Evolutionary conservation across 2,797 vertebrate species (phyloP).

Genomic region (Halcyon leucocephala): DNA sequence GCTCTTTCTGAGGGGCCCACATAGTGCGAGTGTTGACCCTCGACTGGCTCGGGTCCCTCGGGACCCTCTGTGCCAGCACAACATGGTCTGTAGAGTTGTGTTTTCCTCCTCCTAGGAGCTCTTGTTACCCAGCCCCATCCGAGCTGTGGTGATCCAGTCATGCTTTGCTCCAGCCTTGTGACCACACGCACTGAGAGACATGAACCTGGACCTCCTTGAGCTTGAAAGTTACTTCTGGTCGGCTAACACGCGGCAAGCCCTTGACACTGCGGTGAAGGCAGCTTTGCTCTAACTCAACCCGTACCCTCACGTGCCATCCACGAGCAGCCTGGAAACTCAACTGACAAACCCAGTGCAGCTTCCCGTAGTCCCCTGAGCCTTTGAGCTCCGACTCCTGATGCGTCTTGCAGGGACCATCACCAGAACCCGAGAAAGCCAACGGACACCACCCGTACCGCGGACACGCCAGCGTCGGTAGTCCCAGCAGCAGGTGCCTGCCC

Average conservation of each 20-base stretch:
- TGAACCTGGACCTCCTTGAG: background rate
- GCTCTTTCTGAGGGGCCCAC: background rate
- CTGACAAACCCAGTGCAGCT: background rate
- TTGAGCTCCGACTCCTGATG: background rate
- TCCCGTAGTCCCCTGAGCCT: background rate
- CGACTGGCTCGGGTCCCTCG: too few species aligned
- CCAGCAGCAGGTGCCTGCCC: accelerated
- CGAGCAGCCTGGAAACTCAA: background rate
- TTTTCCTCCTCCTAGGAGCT: background rate
- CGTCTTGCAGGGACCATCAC: accelerated
- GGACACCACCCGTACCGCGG: accelerated
- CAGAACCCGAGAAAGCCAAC: background rate
- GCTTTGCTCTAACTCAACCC: background rate
- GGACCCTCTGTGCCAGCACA: too few species aligned
- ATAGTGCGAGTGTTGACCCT: background rate
- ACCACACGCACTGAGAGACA: background rate
- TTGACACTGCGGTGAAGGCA: background rate
- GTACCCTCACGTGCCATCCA: background rate
- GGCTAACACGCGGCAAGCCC: background rate
- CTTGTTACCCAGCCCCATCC: background rate
- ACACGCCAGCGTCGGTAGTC: accelerated
- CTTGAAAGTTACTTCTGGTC: background rate
- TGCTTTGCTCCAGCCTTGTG: background rate
- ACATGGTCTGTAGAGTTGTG: background rate
- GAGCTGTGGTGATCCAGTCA: background rate